Conservation (phyloP, 2,888 invertebrate genomes). For the Dexiosoma caninum region DNA sequence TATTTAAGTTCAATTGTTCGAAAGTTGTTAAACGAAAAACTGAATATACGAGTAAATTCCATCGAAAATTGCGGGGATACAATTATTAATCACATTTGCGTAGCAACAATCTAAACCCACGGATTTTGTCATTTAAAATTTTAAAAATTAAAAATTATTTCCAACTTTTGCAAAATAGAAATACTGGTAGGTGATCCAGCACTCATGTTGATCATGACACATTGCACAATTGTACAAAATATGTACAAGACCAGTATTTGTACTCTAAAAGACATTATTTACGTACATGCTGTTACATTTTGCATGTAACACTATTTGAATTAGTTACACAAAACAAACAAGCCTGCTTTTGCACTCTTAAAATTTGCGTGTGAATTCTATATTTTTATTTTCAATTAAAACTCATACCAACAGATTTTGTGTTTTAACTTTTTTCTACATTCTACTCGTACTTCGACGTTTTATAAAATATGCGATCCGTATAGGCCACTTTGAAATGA, state of each 20-base stretch:
- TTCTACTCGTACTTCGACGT: not conserved
- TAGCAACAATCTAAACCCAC: not conserved
- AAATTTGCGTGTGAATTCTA: slow-evolving; percentile 54
- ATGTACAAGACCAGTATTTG: slow-evolving; percentile 36
- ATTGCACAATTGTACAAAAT: slow-evolving; percentile 41
- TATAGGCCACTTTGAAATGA: slow-evolving; percentile 39
- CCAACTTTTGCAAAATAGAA: not conserved
- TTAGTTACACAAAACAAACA: not conserved
- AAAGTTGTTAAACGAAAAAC: slow-evolving; percentile 11
- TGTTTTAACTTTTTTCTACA: not conserved
- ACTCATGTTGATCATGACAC: slow-evolving; percentile 52
- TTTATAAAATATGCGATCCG: not conserved
- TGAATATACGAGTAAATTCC: slow-evolving; percentile 1
- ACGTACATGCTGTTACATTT: slow-evolving; percentile 20
- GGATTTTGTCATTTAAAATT: slow-evolving; percentile 49
- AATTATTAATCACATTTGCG: slow-evolving; percentile 30
- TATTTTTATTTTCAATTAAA: slow-evolving; percentile 43
- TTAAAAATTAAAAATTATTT: slow-evolving; percentile 21
- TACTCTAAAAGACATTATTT: slow-evolving; percentile 13
- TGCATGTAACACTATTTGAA: not conserved
- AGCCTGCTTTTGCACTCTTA: not conserved
- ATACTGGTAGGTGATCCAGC: slow-evolving; percentile 49
- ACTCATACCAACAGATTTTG: slow-evolving; percentile 5
- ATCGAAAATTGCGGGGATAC: not conserved
- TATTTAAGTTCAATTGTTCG: slow-evolving; percentile 36